These are phyloP conservation scores for Myotis vivesi DNA, from an alignment of 2,797 vertebrate genomes.

Conservation along the genomic window DNA sequence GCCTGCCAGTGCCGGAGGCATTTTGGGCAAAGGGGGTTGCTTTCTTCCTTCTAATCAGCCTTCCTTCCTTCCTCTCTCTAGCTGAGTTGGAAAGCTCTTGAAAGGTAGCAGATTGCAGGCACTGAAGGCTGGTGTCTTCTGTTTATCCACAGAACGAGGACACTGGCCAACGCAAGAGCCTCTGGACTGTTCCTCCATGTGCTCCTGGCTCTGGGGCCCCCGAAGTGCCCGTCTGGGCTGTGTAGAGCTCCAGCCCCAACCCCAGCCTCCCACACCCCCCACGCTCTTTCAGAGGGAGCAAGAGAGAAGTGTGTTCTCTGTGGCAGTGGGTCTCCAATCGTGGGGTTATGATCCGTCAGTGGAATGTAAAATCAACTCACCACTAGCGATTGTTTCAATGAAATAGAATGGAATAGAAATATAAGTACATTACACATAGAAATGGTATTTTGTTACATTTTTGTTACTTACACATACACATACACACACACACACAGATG, in stretches of 20 bases:
- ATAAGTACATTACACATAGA: neutral
- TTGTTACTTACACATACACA: neutral
- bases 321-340: neutral
- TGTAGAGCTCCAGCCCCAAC: neutral
- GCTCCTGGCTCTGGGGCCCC: slow-evolving; percentile 58
- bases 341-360: rapidly evolving
- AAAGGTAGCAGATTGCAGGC: slow-evolving; percentile 78
- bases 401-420: neutral
- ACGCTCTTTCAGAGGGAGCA: neutral
- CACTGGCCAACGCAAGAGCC: slow-evolving; percentile 60
- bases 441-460: neutral
- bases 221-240: neutral
- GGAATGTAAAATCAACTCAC: neutral
- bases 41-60: slow-evolving; percentile 6
- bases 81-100: slow-evolving; percentile 73
- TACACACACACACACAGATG: neutral
- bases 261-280: neutral
- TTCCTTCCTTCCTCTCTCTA: slow-evolving; percentile 48
- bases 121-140: slow-evolving; percentile 72
- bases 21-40: neutral
- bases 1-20: neutral
- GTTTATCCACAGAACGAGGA: slow-evolving; percentile 78
- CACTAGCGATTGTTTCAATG: neutral
- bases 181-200: slow-evolving; percentile 69
- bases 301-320: neutral